Evolutionary conservation across 2,113 vertebrate genomes (phyloP).

Genomic region (Dromaius novaehollandiae): DNA sequence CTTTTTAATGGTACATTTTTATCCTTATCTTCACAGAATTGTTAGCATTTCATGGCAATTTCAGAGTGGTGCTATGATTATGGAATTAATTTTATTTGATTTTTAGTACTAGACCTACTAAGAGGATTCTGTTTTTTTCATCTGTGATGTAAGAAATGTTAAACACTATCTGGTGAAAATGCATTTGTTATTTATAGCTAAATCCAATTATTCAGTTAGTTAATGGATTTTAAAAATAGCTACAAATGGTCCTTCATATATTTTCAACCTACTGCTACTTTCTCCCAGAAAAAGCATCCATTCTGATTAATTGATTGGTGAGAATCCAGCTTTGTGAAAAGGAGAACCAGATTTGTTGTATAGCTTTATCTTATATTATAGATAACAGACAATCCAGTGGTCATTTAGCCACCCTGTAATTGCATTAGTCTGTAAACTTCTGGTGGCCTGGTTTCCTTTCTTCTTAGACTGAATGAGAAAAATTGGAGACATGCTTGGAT

Average conservation of each 20-base stretch:
- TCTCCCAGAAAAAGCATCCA: not conserved
- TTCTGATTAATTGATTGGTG: not conserved
- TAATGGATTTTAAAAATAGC: slow-evolving; percentile 43
- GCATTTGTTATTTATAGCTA: slow-evolving; percentile 62
- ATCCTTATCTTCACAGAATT: not conserved
- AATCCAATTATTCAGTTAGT: slow-evolving; percentile 62
- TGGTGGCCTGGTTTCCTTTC: slow-evolving; percentile 66
- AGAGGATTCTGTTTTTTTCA: slow-evolving; percentile 57
- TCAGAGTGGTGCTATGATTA: not conserved
- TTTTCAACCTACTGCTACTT: not conserved
- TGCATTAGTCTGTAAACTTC: slow-evolving; percentile 72
- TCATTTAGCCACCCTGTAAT: slow-evolving; percentile 55
- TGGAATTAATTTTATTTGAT: slow-evolving; percentile 32
- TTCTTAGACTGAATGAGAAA: slow-evolving; percentile 29
- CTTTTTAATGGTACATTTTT: not conserved
- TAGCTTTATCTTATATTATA: not conserved
- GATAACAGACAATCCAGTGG: slow-evolving; percentile 35
- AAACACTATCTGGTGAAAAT: slow-evolving; percentile 35
- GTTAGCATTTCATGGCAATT: not conserved
- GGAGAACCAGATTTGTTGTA: not conserved
- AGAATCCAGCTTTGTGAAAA: slow-evolving; percentile 1
- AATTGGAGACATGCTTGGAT: slow-evolving; percentile 9
- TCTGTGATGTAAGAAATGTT: slow-evolving; percentile 58
- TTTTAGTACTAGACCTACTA: slow-evolving; percentile 26
- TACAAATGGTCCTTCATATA: not conserved